Conservation (phyloP, 2,888 invertebrate genomes). For the Thera obeliscata region DNA sequence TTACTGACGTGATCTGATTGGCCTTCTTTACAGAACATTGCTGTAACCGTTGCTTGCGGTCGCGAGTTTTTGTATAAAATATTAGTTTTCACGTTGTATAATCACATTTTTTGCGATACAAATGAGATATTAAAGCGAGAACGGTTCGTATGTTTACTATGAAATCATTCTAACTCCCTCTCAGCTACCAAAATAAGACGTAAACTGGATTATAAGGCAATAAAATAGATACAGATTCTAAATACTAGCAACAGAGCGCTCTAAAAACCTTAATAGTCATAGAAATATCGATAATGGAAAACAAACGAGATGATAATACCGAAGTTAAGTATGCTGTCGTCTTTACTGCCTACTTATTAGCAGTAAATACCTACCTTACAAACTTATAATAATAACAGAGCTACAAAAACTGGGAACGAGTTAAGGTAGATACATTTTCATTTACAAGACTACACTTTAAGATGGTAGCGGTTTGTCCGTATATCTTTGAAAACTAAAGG, state of each 20-base stretch:
- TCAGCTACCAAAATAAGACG: not conserved
- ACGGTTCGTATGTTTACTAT: not conserved
- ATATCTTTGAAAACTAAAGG: not conserved
- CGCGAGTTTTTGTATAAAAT: constrained; percentile 7
- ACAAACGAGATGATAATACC: constrained; percentile 15
- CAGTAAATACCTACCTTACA: constrained; percentile 11
- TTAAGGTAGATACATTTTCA: constrained; percentile 6
- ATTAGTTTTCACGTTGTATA: constrained; percentile 14
- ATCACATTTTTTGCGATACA: not conserved
- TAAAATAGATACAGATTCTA: not conserved
- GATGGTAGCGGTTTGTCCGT: constrained; percentile 8
- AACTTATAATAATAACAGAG: constrained; percentile 3
- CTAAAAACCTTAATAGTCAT: constrained; percentile 14
- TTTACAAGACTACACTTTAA: constrained; percentile 4
- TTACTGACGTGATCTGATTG: not conserved
- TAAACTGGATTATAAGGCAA: not conserved
- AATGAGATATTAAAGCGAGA: not conserved
- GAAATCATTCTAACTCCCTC: not conserved
- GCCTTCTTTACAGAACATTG: constrained; percentile 2
- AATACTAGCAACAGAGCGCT: constrained; percentile 2
- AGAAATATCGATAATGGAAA: constrained; percentile 18
- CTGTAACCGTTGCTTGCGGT: constrained; percentile 19
- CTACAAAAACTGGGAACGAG: constrained; percentile 11
- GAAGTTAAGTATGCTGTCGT: constrained; percentile 12
- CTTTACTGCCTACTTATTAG: constrained; percentile 16